phyloP scores from a whole-genome alignment of 2,888 invertebrate species.

The Xestoiulus laeticollis region DNA sequence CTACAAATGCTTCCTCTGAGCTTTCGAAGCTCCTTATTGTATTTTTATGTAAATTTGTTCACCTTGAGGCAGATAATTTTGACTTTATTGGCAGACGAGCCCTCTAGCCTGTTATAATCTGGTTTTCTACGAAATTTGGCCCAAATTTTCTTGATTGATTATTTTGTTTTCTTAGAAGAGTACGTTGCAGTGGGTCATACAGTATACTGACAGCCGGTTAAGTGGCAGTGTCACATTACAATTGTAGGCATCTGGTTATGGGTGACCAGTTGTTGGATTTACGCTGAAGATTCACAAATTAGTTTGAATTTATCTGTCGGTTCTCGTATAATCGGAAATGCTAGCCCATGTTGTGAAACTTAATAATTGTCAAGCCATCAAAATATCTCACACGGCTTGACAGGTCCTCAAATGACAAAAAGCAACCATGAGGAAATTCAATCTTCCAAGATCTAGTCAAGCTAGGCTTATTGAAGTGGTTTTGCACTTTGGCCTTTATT shows the following conservation, averaged over 20 bases:
- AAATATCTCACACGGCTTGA: background rate
- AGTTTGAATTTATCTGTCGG: background rate
- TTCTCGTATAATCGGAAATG: background rate
- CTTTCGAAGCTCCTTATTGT: background rate
- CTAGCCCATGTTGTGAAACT: background rate
- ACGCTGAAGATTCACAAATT: background rate
- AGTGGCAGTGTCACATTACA: background rate
- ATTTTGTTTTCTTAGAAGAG: background rate
- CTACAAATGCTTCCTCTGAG: background rate
- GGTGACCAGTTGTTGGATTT: background rate
- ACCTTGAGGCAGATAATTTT: slow-evolving; percentile 7
- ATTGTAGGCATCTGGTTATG: background rate
- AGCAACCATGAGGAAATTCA: slow-evolving; percentile 13
- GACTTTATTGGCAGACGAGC: background rate
- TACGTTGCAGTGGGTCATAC: background rate
- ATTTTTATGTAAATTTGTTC: background rate
- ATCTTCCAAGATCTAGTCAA: background rate
- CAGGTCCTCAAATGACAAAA: background rate
- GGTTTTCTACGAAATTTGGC: background rate
- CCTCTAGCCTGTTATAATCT: slow-evolving; percentile 26
- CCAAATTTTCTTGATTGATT: slow-evolving; percentile 14
- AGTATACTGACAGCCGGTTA: background rate
- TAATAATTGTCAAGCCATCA: background rate
- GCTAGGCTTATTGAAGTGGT: background rate
- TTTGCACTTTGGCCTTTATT: background rate